A percentile compares a stretch with the other conserved stretches of the same genome.
phyloP scores from a whole-genome alignment of 2,888 invertebrate genomes.

The Athalia cordata region DNA sequence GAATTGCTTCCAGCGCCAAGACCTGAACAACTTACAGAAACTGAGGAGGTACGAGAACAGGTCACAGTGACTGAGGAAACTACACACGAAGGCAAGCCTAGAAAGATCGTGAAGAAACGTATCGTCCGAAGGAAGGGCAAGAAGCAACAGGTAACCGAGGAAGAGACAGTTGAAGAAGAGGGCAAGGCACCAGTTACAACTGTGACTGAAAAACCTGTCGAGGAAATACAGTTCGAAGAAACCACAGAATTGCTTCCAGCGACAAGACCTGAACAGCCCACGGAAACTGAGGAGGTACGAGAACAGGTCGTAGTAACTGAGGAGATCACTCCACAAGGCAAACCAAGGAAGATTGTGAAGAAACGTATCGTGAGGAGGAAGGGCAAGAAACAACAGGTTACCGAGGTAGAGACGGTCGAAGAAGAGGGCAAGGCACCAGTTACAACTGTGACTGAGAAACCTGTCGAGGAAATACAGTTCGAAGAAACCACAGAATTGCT shows the following conservation, averaged over 20 bases:
- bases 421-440: conserved; percentile 73
- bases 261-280: conserved; percentile 15
- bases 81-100: conserved; percentile 57
- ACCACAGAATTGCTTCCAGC: conserved; percentile 50
- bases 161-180: conserved; percentile 65
- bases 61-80: conserved; percentile 59
- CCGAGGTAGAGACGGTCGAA: conserved; percentile 72
- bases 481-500: conserved; percentile 28
- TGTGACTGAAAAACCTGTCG: conserved; percentile 64
- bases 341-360: conserved; percentile 60
- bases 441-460: conserved; percentile 68
- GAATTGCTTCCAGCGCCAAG: conserved; percentile 14
- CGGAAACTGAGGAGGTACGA: conserved; percentile 62
- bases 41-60: conserved; percentile 70
- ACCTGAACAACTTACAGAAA: conserved; percentile 51
- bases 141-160: conserved; percentile 70
- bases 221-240: conserved; percentile 63
- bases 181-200: conserved; percentile 63
- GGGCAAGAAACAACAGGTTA: conserved; percentile 63
- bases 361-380: conserved; percentile 66
- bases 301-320: conserved; percentile 69
- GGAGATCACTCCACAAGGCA: conserved; percentile 54
- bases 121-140: conserved; percentile 67
- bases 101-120: conserved; percentile 64
- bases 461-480: conserved; percentile 61